Base-by-base conservation (phyloP, 2,113 vertebrate species). In the Mystacornis crossleyi region DNA sequence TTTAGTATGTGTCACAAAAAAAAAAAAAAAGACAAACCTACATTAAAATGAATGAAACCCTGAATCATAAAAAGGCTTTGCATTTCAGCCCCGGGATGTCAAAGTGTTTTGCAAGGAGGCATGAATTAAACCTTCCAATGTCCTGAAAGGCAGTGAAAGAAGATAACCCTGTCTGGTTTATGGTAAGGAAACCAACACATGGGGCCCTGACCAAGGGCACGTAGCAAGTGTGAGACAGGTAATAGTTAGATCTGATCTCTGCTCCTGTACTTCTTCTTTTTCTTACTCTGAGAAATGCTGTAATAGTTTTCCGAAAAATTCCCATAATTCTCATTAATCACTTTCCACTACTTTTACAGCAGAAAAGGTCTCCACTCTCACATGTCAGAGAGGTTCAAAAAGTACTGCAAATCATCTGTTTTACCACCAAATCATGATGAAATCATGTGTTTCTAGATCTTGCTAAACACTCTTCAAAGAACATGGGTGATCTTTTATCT, bases 151-250 rank as follows among this genome's bases (percentile, higher is more conserved):
- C 0, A 86, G 82, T 92, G 93, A 95, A 95, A 93, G 90, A 89
- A 94, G 93, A 96, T 95, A 95, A 94, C 79, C 81, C 55, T 26
- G 4, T 57, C 82, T 93, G 72, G 20, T 95, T 96, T 89, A 93
- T 86, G 61, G 86, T 81, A 57, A n/a, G 82, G 70, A 93, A 96
- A 89, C 65, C 2, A 86, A 61, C 93, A 89, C 75, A 57, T 0
- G 5, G 33, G 65, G 74, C 89, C 75, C 72, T 84, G 92, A 81
- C 86, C 88, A 86, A 92, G 60, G 86, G 86, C 82, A 93, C 80
- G 14, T 43, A 86, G 55, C 82, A 81, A 92, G 40, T 61, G 75
- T 69, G 93, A 95, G 80, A 67, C 69, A 93, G 90, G 64, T 53
- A 92, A 86, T 36, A 90, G 82, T 43, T 73, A 92, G 75, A 92